Conservation (phyloP, 37 sponge, comb jelly and placozoan genomes). For the Bolinopsis microptera region DNA sequence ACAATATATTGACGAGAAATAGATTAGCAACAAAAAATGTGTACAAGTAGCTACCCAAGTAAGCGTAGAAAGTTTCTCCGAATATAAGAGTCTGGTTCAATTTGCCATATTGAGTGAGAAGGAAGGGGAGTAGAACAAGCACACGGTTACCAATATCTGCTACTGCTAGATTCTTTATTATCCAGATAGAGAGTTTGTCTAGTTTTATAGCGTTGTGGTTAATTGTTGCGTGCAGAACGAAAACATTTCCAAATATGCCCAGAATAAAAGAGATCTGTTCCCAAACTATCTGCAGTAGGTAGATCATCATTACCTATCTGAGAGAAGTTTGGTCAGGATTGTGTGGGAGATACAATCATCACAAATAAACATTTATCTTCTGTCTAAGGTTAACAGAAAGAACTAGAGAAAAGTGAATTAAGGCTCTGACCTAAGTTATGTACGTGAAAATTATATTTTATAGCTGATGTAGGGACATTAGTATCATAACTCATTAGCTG, state of each 20-base stretch:
- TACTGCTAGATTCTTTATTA: neutral
- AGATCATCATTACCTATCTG: too few relatives aligned
- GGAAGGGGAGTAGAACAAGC: neutral
- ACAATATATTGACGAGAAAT: neutral
- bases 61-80: neutral
- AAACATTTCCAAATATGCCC: neutral
- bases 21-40: neutral
- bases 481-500: too few relatives aligned
- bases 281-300: neutral
- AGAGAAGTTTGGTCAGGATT: too few relatives aligned
- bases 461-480: too few relatives aligned
- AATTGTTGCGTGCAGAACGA: conserved; percentile 23
- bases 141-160: neutral
- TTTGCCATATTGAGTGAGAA: neutral
- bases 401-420: neutral
- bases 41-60: neutral
- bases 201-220: neutral
- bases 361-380: too few relatives aligned
- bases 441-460: too few relatives aligned
- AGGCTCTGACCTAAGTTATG: neutral
- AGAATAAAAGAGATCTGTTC: neutral
- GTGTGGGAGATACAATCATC: too few relatives aligned
- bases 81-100: neutral
- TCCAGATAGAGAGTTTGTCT: neutral
- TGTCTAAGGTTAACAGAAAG: too few relatives aligned